phyloP scores from a whole-genome alignment of 2,888 invertebrate genomes.

The Trichogramma dendrolimi region DNA sequence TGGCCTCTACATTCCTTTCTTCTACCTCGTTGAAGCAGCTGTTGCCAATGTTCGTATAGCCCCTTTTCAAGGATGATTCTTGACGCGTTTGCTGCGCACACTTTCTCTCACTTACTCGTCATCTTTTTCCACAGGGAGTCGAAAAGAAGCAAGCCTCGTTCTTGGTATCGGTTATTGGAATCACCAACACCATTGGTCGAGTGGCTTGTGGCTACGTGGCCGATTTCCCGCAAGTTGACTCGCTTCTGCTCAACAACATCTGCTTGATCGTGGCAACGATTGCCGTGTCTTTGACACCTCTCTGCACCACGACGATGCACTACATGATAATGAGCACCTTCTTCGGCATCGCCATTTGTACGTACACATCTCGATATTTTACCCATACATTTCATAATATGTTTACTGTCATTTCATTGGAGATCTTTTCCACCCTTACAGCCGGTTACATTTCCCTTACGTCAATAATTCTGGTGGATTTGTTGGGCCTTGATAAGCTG shows the following conservation, averaged over 20 bases:
- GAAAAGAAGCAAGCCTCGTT: slow-evolving; percentile 69
- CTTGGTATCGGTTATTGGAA: slow-evolving; percentile 78
- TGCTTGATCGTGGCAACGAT: slow-evolving; percentile 87
- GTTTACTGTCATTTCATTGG: not conserved
- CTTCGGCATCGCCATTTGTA: slow-evolving; percentile 89
- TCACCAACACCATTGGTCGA: slow-evolving; percentile 91
- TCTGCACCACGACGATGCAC: slow-evolving; percentile 72
- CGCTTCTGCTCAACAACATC: slow-evolving; percentile 86
- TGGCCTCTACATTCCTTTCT: slow-evolving; percentile 94
- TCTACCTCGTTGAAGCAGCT: slow-evolving; percentile 85
- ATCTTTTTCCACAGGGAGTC: slow-evolving; percentile 61
- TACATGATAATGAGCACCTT: slow-evolving; percentile 79
- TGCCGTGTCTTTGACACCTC: slow-evolving; percentile 76
- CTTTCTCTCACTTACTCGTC: not conserved
- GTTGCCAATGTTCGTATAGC: slow-evolving; percentile 59
- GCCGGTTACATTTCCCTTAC: slow-evolving; percentile 97
- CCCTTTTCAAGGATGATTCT: not conserved
- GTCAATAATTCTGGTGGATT: slow-evolving; percentile 94
- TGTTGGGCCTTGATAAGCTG: slow-evolving; percentile 89
- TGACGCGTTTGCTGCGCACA: not conserved
- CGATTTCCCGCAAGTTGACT: slow-evolving; percentile 87
- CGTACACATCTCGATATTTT: slow-evolving; percentile 50
- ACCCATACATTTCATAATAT: not conserved
- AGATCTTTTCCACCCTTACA: slow-evolving; percentile 47
- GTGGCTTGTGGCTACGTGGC: slow-evolving; percentile 86